phyloP scores from a whole-genome alignment of 2,888 invertebrate species.

The Andrena camellia region DNA sequence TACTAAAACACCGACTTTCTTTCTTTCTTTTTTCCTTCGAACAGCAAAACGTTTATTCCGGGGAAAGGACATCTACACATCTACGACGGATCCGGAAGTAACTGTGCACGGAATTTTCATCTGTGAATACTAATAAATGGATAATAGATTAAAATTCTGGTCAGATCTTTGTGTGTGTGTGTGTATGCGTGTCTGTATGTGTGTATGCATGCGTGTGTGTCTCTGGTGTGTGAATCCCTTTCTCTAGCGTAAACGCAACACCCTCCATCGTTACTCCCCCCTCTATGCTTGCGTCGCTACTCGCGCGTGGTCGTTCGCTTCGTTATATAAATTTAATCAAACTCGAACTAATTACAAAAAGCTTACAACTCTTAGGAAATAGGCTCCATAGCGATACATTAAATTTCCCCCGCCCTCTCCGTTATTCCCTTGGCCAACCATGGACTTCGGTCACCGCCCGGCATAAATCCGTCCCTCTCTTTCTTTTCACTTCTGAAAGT shows the following conservation, averaged over 20 bases:
- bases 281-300: slow-evolving; percentile 14
- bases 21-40: slow-evolving; percentile 37
- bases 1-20: slow-evolving; percentile 53
- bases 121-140: slow-evolving; percentile 52
- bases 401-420: slow-evolving; percentile 14
- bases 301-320: slow-evolving; percentile 54
- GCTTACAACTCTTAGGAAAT: slow-evolving; percentile 73
- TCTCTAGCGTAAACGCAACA: slow-evolving; percentile 30
- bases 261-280: not conserved
- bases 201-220: not conserved
- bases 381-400: slow-evolving; percentile 65
- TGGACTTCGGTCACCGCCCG: slow-evolving; percentile 57
- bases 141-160: slow-evolving; percentile 66
- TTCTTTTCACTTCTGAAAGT: slow-evolving; percentile 31
- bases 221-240: slow-evolving; percentile 26
- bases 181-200: not conserved
- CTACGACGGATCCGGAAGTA: slow-evolving; percentile 60
- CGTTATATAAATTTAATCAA: slow-evolving; percentile 69
- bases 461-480: not conserved
- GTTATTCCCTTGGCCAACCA: slow-evolving; percentile 72
- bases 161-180: slow-evolving; percentile 64
- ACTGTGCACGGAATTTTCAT: slow-evolving; percentile 59
- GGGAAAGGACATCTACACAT: slow-evolving; percentile 58
- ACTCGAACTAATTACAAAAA: slow-evolving; percentile 74
- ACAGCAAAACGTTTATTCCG: slow-evolving; percentile 57